A percentile compares a stretch with the other conserved stretches of the same genome.
These are phyloP conservation scores for Halichondria panicea DNA, from an alignment of 37 sponge, comb jelly and placozoan species.

Conservation along the genomic window DNA sequence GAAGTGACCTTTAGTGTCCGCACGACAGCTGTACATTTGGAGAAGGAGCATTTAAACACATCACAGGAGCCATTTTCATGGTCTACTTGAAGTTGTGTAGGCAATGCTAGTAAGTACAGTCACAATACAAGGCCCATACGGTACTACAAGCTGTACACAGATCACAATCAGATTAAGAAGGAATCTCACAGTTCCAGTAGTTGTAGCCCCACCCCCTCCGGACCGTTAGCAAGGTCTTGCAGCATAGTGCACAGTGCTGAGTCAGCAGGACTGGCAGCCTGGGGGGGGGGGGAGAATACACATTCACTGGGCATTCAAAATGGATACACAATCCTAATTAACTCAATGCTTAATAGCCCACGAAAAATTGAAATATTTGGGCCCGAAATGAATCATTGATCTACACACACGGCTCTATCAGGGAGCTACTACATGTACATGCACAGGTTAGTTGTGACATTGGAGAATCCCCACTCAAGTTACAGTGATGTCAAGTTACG, in stretches of 20 bases:
- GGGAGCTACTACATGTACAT: no score
- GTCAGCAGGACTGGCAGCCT: conserved; percentile 71
- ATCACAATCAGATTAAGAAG: not conserved
- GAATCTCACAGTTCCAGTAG: conserved; percentile 44
- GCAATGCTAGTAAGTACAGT: no score
- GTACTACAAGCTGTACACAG: not conserved
- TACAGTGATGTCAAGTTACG: no score
- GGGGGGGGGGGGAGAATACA: not conserved
- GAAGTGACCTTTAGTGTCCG: conserved; percentile 31
- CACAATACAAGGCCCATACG: no score
- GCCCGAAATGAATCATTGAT: no score
- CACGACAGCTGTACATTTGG: conserved; percentile 30
- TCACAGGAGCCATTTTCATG: not conserved
- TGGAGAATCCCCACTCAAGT: no score
- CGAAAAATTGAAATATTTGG: no score
- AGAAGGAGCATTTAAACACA: not conserved
- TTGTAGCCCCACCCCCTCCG: not conserved
- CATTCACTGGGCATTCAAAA: not conserved
- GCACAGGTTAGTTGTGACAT: no score
- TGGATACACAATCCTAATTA: no score
- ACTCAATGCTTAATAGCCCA: no score
- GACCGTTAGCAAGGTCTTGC: conserved; percentile 46
- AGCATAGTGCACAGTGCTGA: conserved; percentile 40
- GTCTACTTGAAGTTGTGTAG: not conserved
- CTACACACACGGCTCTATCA: no score